These are phyloP conservation scores for Caenorhabditis sinica DNA, from an alignment of 2,888 invertebrate genomes.

Conservation along the genomic window DNA sequence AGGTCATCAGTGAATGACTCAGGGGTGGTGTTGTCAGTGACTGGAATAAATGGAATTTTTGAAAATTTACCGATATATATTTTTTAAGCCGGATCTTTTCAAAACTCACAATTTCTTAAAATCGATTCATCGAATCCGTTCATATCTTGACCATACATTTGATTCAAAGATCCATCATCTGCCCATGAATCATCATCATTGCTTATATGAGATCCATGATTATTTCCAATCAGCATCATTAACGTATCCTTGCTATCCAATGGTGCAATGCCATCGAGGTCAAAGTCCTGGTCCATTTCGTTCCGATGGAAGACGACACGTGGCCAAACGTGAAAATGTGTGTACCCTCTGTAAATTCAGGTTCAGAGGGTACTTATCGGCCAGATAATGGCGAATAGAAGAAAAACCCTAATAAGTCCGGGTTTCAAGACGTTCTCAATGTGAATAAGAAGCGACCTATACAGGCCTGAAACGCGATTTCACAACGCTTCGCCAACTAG, in stretches of 20 bases:
- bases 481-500: constrained; percentile 41
- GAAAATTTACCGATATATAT: not conserved
- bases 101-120: constrained; percentile 33
- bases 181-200: constrained; percentile 7
- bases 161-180: not conserved
- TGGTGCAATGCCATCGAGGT: constrained; percentile 24
- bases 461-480: constrained; percentile 27
- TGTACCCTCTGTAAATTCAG: constrained; percentile 56
- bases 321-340: constrained; percentile 31
- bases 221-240: constrained; percentile 2
- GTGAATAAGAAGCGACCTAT: constrained; percentile 14
- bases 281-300: constrained; percentile 45
- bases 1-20: constrained; percentile 28
- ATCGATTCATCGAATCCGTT: not conserved
- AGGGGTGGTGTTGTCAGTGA: constrained; percentile 8
- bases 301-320: constrained; percentile 25
- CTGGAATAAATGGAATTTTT: constrained; percentile 12
- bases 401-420: not conserved
- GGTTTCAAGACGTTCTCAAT: constrained; percentile 12
- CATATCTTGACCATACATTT: not conserved
- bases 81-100: not conserved
- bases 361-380: constrained; percentile 44
- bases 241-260: not conserved
- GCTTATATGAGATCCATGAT: not conserved
- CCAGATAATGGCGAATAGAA: constrained; percentile 17